Base-by-base conservation (phyloP, 2,113 vertebrate species). In the Sorex araneus region DNA sequence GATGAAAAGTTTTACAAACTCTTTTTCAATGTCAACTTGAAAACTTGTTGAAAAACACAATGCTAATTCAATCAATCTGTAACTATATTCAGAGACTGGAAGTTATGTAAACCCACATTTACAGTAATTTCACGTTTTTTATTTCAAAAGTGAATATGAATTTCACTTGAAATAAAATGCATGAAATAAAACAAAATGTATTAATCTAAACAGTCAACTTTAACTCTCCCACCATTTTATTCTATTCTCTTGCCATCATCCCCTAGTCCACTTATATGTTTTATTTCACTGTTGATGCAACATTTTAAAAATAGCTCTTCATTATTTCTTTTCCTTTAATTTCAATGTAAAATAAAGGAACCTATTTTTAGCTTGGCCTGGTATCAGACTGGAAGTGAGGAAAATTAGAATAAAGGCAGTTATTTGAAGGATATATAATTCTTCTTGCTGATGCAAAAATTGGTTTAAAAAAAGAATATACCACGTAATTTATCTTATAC, bases 331-430 rank as follows among this genome's bases (percentile, higher is more conserved):
- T 90, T 84, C 1, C n/a, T 81, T 81, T 85, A 76, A 47, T 1
- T 36, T 25, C 16, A 45, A 54, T 54, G 5, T 71, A 82, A 10
- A 32, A 60, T 67, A 81, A 76, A 84, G 6, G 2, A 92, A 92
- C 54, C 9, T 0, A 0, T 13, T 34, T 70, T 25, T 69, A 5
- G 3, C 25, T 84, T 54, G 13, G 3, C 1, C 1, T 2, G n/a
- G 4, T 34, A 15, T 84, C 76, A 8, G 40, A 1, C 80, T 86
- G 11, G 21, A 23, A 75, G 11, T 54, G 4, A 45, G 5, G 18
- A 40, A 92, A 83, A 47, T 32, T 74, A 73, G 16, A 5, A 79
- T 28, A 63, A 87, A 82, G 83, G 3, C n/a, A 18, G 45, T 69
- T 0, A 25, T 75, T 74, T 87, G 71, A 94, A 60, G 64, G 32